These are phyloP conservation scores for Hippopotamus amphibius DNA, from an alignment of 2,113 vertebrate genomes.

Conservation along the genomic window DNA sequence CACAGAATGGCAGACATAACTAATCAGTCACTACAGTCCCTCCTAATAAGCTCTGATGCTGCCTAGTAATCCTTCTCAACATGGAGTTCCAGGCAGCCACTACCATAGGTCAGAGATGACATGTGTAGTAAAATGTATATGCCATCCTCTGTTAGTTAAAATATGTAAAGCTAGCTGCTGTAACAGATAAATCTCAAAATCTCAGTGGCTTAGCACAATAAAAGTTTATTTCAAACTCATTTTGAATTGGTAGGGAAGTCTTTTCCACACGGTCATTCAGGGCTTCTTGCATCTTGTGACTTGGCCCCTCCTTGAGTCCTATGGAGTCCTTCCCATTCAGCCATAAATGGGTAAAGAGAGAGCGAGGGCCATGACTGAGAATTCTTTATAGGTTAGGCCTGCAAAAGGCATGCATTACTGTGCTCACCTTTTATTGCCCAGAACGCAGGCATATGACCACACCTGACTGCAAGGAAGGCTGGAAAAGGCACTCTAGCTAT, in stretches of 20 bases:
- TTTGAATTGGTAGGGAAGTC: not conserved
- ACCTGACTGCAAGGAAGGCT: not conserved
- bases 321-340: not conserved
- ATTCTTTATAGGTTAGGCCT: not conserved
- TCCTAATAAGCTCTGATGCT: not conserved
- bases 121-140: not conserved
- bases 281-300: not conserved
- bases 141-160: not conserved
- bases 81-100: not conserved
- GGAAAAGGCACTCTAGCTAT: not conserved
- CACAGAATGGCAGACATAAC: not conserved
- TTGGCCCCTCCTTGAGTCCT: not conserved
- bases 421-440: not conserved
- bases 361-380: not conserved
- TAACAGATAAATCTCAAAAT: not conserved
- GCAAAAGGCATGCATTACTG: not conserved
- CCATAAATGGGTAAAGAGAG: not conserved
- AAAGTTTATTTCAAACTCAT: constrained; percentile 5
- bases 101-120: not conserved
- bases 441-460: not conserved
- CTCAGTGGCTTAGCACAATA: not conserved
- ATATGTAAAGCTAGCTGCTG: not conserved
- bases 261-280: not conserved
- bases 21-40: not conserved
- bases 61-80: not conserved